Evolutionary conservation across 2,797 vertebrate species (phyloP).

Genomic region (Heterohyrax brucei): DNA sequence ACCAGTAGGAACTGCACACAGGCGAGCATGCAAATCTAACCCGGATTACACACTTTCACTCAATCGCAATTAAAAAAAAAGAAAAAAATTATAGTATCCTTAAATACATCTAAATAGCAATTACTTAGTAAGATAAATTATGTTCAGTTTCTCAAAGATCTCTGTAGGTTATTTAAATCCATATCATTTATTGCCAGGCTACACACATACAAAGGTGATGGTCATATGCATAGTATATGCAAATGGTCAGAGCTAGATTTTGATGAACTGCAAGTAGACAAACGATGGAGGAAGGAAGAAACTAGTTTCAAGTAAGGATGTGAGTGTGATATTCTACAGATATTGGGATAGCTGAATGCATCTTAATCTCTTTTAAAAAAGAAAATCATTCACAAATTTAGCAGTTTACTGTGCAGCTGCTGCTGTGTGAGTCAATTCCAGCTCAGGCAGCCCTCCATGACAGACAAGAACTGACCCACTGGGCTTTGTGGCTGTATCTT

Average conservation of each 20-base stretch:
- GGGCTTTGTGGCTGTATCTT: not conserved
- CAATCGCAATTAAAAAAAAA: too few species aligned
- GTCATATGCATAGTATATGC: not conserved
- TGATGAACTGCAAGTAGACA: not conserved
- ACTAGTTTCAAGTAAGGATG: not conserved
- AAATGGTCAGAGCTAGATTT: too few species aligned
- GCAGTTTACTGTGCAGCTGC: not conserved
- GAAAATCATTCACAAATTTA: conserved; percentile 23
- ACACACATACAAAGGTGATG: not conserved
- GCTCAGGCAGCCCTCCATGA: not conserved
- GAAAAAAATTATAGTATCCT: not conserved
- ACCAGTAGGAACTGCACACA: too few species aligned
- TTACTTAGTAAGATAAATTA: not conserved
- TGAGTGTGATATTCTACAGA: not conserved
- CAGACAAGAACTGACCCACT: not conserved
- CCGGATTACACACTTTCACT: too few species aligned
- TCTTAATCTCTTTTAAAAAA: conserved; percentile 38
- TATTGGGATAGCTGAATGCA: not conserved
- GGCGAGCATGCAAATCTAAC: too few species aligned
- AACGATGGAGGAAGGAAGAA: not conserved
- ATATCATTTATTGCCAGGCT: not conserved
- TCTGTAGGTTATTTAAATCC: not conserved
- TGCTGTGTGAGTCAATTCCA: not conserved
- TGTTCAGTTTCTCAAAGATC: not conserved
- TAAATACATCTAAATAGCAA: not conserved